Evolutionary conservation across 2,113 vertebrate genomes (phyloP), one percentile per base, ranked within the genome.

Genomic region (Cottus gobio): DNA sequence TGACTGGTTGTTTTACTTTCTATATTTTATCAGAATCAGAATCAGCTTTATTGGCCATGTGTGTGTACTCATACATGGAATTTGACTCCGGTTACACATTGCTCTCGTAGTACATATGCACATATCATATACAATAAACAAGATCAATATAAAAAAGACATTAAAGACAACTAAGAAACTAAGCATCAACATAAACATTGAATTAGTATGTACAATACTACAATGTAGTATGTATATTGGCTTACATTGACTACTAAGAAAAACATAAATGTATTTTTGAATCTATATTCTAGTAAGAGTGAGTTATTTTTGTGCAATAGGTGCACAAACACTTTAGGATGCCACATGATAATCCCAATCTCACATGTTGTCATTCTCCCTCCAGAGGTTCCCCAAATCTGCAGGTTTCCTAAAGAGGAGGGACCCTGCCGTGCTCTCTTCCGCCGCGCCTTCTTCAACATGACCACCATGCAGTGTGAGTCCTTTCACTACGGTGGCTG

Each of bases 381-480:
- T 61, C 5, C 93, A 99, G 98, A 96, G 88, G 94, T 98, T 64
- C 97, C 96, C 13, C 93, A 92, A 70, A 80, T 93, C 11, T 99
- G 98, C 88, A 93, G 97, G 64, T 80, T 96, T 89, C 93, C 95
- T 36, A 92, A 92, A 72, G 91, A 93, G 0, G 86, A 75, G 37
- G 95, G 94, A 18, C 81, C 78, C 1, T 97, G 97, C 74, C 92
- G 95, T 1, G 90, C 73, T 56, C 15, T 92, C 2, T 24, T 92
- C 0, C 85, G 0, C 31, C 80, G 87, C 54, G 99, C 96, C 0
- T 97, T 96, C 92, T 99, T 97, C 90, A 98, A 98, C 90, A 92
- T 99, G 92, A 95, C 88, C 67, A 93, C 95, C 0, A 97, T 98
- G 96, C 88, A 84, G 52, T 99, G 98, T 76, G 96, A 98, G 85